These are phyloP conservation scores for Scomberomorus guttatus DNA, from an alignment of 2,797 vertebrate genomes.

Conservation along the genomic window DNA sequence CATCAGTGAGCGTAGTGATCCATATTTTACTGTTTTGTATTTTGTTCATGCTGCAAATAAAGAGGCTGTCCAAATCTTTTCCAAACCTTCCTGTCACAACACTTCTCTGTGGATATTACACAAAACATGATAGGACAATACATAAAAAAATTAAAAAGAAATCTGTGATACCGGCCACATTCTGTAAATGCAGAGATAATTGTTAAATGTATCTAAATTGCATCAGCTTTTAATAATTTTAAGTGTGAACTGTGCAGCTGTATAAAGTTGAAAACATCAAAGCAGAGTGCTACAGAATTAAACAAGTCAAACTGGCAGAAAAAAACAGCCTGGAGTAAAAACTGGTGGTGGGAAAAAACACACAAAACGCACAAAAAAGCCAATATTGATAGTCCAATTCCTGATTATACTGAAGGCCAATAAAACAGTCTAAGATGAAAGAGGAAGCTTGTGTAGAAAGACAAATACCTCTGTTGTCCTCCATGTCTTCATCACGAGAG, in stretches of 20 bases:
- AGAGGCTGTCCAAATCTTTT: neutral
- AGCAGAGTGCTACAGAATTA: neutral
- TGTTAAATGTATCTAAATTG: neutral
- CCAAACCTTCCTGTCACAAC: neutral
- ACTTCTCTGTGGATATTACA: neutral
- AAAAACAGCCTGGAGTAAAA: neutral
- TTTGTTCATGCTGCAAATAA: neutral
- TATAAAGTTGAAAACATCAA: neutral
- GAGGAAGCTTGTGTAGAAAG: slow-evolving; percentile 11
- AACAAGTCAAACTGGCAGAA: neutral
- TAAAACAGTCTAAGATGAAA: slow-evolving; percentile 26
- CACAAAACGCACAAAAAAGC: neutral
- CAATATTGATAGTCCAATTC: neutral
- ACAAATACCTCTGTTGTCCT: slow-evolving; percentile 92
- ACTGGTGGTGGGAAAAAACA: neutral
- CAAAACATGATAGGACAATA: neutral
- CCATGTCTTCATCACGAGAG: slow-evolving; percentile 94
- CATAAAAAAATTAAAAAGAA: neutral
- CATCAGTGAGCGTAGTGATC: neutral
- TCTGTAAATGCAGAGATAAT: neutral
- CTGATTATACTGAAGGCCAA: neutral
- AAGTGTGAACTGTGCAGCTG: neutral
- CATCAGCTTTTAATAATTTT: neutral
- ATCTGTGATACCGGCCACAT: neutral
- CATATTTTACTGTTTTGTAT: neutral